A percentile compares a stretch with the other conserved stretches of the same genome.
Evolutionary conservation across 1,140 invertebrate species (phyloP).

Genomic region (Goniozus legneri): DNA sequence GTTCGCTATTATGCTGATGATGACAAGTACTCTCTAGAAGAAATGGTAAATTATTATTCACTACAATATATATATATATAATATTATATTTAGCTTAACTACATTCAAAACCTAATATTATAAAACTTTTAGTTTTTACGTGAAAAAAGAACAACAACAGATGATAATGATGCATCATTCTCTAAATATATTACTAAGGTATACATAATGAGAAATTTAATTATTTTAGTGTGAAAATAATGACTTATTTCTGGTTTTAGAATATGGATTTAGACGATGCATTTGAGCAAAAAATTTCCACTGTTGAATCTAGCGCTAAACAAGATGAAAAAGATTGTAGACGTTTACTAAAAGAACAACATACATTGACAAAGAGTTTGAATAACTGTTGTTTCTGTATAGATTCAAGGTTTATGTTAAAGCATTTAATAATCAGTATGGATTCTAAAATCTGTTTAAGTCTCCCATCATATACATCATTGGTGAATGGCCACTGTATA

Average conservation of each 20-base stretch:
- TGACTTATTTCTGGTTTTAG: conserved; percentile 20
- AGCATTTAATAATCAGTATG: conserved; percentile 83
- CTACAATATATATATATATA: conserved; percentile 8
- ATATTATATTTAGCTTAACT: too few relatives aligned
- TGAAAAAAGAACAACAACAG: conserved; percentile 79
- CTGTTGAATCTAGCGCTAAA: conserved; percentile 60
- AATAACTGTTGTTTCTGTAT: conserved; percentile 82
- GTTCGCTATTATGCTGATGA: conserved; percentile 87
- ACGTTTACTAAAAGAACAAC: conserved; percentile 72
- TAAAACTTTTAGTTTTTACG: conserved; percentile 73
- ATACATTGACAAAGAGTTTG: conserved; percentile 65
- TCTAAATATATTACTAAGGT: conserved; percentile 69
- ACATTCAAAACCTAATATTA: conserved; percentile 4
- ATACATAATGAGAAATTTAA: conserved; percentile 15
- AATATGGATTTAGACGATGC: conserved; percentile 77
- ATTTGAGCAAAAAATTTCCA: conserved; percentile 72
- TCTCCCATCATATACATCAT: conserved; percentile 72
- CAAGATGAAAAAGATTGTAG: conserved; percentile 63
- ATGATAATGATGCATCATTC: conserved; percentile 81
- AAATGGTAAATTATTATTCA: conserved; percentile 73
- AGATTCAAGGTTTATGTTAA: conserved; percentile 74
- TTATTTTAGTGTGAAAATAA: neutral
- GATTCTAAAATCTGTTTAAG: conserved; percentile 79
- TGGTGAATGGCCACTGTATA: conserved; percentile 85
- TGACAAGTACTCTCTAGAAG: conserved; percentile 80